phyloP scores from a whole-genome alignment of 2,888 invertebrate genomes.

The Cheilosia grossa region DNA sequence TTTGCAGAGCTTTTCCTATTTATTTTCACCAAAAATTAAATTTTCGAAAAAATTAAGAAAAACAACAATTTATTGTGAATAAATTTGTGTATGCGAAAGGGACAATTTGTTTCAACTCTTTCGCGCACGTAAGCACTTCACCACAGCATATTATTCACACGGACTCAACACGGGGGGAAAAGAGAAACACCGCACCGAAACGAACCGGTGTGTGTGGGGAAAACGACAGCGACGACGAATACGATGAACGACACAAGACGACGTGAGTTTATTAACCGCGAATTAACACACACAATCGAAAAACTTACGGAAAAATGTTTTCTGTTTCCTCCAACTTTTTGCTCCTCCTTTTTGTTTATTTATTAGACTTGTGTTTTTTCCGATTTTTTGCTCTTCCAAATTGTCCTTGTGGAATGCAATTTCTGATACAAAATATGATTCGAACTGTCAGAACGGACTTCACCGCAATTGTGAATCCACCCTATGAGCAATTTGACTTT shows the following conservation, averaged over 20 bases:
- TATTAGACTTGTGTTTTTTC: slow-evolving; percentile 37
- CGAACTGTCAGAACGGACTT: slow-evolving; percentile 10
- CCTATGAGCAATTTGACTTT: slow-evolving; percentile 1
- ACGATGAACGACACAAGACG: slow-evolving; percentile 40
- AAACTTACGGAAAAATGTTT: slow-evolving; percentile 67
- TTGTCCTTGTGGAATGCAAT: slow-evolving; percentile 41
- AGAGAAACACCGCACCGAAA: slow-evolving; percentile 35
- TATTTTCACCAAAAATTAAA: not conserved
- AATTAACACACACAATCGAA: slow-evolving; percentile 70
- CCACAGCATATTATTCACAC: slow-evolving; percentile 35
- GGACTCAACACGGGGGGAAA: slow-evolving; percentile 36
- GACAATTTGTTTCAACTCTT: slow-evolving; percentile 25
- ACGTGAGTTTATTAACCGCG: slow-evolving; percentile 75
- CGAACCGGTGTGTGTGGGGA: slow-evolving; percentile 61
- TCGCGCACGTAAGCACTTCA: slow-evolving; percentile 58
- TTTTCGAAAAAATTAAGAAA: not conserved
- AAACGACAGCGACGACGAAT: slow-evolving; percentile 30
- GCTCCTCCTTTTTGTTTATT: slow-evolving; percentile 54
- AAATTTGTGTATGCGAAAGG: slow-evolving; percentile 1
- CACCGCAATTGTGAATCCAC: slow-evolving; percentile 10
- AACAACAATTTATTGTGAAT: slow-evolving; percentile 7
- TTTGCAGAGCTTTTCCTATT: slow-evolving; percentile 7
- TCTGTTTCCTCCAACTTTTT: not conserved
- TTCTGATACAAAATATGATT: not conserved
- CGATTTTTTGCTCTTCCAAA: not conserved